These are phyloP conservation scores for Cliona cf. orientalis DNA, from an alignment of 37 sponge, comb jelly and placozoan genomes.

Conservation along the genomic window DNA sequence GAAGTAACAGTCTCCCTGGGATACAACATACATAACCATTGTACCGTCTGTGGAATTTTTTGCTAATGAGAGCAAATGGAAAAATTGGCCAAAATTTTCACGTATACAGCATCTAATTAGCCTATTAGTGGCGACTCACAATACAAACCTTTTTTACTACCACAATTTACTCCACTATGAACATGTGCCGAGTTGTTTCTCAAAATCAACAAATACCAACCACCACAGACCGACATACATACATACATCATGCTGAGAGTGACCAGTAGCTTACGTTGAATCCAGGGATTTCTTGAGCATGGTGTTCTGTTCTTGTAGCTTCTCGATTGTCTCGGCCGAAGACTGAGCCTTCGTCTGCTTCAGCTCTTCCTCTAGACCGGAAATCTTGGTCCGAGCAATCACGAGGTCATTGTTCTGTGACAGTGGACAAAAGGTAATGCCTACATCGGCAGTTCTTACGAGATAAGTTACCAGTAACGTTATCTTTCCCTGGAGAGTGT, in stretches of 20 bases:
- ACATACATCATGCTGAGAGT: background rate
- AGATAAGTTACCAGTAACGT: slow-evolving; percentile 3
- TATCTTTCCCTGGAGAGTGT: slow-evolving; percentile 23
- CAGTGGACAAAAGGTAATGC: background rate
- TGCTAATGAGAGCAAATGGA: too few species aligned
- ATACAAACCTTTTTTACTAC: too few species aligned
- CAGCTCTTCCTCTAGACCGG: slow-evolving; percentile 47
- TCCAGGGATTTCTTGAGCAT: background rate
- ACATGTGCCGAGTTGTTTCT: too few species aligned
- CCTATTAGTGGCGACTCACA: too few species aligned
- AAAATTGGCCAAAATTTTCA: too few species aligned
- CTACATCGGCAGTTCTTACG: background rate
- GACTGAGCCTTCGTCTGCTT: slow-evolving; percentile 4
- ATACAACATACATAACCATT: too few species aligned
- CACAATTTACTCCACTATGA: too few species aligned
- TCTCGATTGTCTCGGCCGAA: background rate
- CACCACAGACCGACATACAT: too few species aligned
- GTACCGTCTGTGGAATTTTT: too few species aligned
- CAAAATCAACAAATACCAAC: too few species aligned
- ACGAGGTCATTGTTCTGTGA: slow-evolving; percentile 19
- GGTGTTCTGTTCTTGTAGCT: slow-evolving; percentile 8
- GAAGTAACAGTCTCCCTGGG: too few species aligned
- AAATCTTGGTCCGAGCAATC: background rate
- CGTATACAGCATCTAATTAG: too few species aligned
- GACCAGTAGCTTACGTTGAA: background rate